These are phyloP conservation scores for Danio choprae DNA, from an alignment of 2,797 vertebrate genomes.

Conservation along the genomic window DNA sequence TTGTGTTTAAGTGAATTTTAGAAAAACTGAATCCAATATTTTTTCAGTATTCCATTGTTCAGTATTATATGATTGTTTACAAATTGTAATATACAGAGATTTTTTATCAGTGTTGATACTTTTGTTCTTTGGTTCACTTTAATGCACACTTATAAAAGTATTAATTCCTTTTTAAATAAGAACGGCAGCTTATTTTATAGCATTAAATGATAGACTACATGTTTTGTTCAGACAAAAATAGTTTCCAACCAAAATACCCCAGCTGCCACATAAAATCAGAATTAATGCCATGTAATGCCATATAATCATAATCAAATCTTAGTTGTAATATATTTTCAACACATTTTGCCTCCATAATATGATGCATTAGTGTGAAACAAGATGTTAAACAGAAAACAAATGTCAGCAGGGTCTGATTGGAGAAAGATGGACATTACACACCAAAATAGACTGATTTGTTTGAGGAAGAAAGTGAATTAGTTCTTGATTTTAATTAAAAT, in stretches of 20 bases:
- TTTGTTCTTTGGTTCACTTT: neutral
- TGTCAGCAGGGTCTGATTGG: neutral
- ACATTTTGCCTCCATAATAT: neutral
- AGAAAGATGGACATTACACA: neutral
- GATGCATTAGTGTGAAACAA: neutral
- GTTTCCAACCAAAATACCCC: neutral
- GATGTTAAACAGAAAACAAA: neutral
- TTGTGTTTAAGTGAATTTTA: no score
- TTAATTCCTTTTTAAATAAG: no score
- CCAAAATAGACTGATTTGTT: neutral
- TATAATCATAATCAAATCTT: no score
- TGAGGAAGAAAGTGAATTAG: neutral
- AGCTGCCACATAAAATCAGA: constrained; percentile 27
- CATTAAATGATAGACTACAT: neutral
- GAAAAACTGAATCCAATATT: no score
- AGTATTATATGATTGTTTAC: neutral
- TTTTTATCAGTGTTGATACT: no score
- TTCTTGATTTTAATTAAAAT: neutral
- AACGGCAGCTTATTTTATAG: no score
- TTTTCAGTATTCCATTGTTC: neutral
- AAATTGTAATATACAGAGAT: neutral
- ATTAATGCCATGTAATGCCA: neutral
- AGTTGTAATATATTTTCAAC: neutral
- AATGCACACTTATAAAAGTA: neutral
- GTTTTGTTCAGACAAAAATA: neutral